Percentiles rank a stretch among this genome's conserved stretches.
phyloP scores from a whole-genome alignment of 2,113 vertebrate genomes.

The Clarias gariepinus region DNA sequence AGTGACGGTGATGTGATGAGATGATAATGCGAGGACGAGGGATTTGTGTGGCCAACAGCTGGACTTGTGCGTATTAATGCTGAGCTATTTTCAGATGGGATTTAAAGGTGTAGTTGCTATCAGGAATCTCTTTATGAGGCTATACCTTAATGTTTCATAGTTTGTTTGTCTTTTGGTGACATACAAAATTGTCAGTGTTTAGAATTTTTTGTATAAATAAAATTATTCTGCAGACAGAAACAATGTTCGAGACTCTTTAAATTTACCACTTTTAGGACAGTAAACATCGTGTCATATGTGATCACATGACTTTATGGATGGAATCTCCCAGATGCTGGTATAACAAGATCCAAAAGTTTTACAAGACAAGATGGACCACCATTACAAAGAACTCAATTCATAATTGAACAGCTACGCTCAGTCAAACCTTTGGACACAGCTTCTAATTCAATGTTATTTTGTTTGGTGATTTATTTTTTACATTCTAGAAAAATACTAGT shows the following conservation, averaged over 20 bases:
- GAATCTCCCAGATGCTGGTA: not conserved
- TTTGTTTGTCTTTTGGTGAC: not conserved
- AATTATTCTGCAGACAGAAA: not conserved
- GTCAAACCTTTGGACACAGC: too few relatives aligned
- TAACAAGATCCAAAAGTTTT: not conserved
- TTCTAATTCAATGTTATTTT: too few relatives aligned
- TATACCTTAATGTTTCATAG: not conserved
- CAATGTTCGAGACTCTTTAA: not conserved
- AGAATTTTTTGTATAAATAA: not conserved
- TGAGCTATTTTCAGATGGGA: conserved; percentile 73
- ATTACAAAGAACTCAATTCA: too few relatives aligned
- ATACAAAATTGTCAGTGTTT: not conserved
- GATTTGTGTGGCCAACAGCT: conserved; percentile 45
- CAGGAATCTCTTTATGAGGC: conserved; percentile 66
- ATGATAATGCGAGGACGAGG: conserved; percentile 52
- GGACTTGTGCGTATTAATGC: conserved; percentile 27
- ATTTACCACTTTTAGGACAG: not conserved
- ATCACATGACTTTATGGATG: not conserved
- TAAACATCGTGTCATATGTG: not conserved
- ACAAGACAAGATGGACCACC: not conserved
- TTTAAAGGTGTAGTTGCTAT: conserved; percentile 73
- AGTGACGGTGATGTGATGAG: conserved; percentile 62
- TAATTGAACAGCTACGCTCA: too few relatives aligned
- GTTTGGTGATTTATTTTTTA: too few relatives aligned
- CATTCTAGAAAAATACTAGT: too few relatives aligned